Conservation (phyloP, 1,140 invertebrate species). For the Zaprionus camerounensis region DNA sequence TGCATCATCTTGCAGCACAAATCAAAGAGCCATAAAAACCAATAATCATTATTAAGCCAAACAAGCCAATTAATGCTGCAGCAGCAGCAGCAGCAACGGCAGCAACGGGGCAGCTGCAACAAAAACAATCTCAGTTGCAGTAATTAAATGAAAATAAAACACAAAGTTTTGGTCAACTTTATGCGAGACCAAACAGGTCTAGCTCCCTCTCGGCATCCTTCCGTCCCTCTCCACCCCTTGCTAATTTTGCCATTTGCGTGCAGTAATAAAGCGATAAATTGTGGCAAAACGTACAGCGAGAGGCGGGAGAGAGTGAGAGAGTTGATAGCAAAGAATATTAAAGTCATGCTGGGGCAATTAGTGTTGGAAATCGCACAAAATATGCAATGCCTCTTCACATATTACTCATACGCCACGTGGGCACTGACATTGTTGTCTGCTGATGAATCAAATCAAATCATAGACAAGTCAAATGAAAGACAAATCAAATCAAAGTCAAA, state of each 20-base stretch:
- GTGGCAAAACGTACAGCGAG: slow-evolving; percentile 37
- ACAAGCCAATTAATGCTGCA: slow-evolving; percentile 79
- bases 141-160: slow-evolving; percentile 83
- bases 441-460: slow-evolving; percentile 23
- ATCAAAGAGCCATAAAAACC: slow-evolving; percentile 82
- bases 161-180: slow-evolving; percentile 71
- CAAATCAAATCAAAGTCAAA: background rate
- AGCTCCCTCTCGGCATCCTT: slow-evolving; percentile 32
- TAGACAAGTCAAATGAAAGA: slow-evolving; percentile 7
- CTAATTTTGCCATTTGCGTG: slow-evolving; percentile 80
- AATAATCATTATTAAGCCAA: slow-evolving; percentile 83
- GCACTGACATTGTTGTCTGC: background rate
- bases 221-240: slow-evolving; percentile 25
- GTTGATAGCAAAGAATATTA: slow-evolving; percentile 34
- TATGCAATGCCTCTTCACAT: slow-evolving; percentile 4
- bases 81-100: slow-evolving; percentile 12
- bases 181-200: slow-evolving; percentile 54
- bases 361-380: slow-evolving; percentile 22
- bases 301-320: slow-evolving; percentile 15
- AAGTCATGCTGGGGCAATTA: slow-evolving; percentile 41
- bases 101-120: slow-evolving; percentile 13
- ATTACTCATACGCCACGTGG: slow-evolving; percentile 30
- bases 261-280: slow-evolving; percentile 70
- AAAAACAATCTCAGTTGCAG: slow-evolving; percentile 35
- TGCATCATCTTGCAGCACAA: slow-evolving; percentile 73